Percentiles rank a stretch among this genome's conserved stretches.
Conservation (phyloP, 2,797 vertebrate species). For the Clarias laeviceps region DNA sequence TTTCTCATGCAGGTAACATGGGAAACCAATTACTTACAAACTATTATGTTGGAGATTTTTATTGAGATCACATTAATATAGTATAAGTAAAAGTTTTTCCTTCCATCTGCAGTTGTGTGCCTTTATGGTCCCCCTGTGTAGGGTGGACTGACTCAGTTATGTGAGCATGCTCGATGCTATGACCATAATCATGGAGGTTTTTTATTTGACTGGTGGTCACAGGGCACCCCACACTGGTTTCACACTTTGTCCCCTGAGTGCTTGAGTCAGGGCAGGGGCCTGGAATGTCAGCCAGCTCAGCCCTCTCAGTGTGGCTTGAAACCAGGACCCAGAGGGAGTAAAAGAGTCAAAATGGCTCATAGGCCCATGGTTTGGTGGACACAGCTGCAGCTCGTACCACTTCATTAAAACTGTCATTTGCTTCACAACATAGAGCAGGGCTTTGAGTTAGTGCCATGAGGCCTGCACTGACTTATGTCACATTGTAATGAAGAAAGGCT, state of each 20-base stretch:
- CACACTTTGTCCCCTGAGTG: conserved; percentile 64
- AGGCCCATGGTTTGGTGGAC: conserved; percentile 63
- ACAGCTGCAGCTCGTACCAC: conserved; percentile 66
- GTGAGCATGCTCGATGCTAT: conserved; percentile 57
- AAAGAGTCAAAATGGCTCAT: conserved; percentile 63
- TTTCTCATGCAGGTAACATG: conserved; percentile 14
- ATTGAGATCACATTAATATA: conserved; percentile 28
- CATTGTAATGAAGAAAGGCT: conserved; percentile 48
- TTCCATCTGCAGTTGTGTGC: conserved; percentile 28
- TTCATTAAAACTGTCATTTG: conserved; percentile 66
- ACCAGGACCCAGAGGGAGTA: conserved; percentile 49
- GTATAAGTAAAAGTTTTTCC: conserved; percentile 39
- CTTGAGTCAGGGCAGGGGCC: conserved; percentile 47
- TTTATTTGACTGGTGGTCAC: conserved; percentile 55
- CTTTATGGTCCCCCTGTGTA: conserved; percentile 50
- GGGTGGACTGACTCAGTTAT: conserved; percentile 55
- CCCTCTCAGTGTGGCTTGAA: conserved; percentile 35
- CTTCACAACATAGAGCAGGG: conserved; percentile 59
- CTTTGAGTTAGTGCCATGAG: conserved; percentile 39
- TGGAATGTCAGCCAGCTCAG: conserved; percentile 52
- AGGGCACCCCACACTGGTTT: conserved; percentile 56
- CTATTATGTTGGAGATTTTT: neutral
- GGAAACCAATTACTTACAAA: conserved; percentile 11
- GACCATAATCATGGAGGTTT: conserved; percentile 54
- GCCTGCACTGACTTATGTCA: conserved; percentile 57